A percentile compares a stretch with the other conserved stretches of the same genome.
phyloP scores from a whole-genome alignment of 2,797 vertebrate genomes.

The Phaenicophaeus curvirostris region DNA sequence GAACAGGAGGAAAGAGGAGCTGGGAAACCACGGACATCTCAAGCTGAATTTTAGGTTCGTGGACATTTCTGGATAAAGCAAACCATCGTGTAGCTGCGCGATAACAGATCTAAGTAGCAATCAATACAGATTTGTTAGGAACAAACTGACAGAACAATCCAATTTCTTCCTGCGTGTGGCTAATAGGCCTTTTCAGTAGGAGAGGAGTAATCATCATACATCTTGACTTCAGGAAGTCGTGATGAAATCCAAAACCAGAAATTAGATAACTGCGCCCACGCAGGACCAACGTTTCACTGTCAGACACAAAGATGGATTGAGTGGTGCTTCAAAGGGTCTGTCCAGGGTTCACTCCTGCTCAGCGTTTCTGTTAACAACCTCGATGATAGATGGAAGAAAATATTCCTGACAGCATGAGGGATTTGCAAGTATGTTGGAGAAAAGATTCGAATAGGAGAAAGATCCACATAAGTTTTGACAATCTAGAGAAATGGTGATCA shows the following conservation, averaged over 20 bases:
- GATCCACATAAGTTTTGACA: background rate
- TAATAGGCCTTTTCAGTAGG: background rate
- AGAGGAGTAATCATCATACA: background rate
- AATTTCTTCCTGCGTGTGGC: background rate
- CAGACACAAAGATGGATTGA: background rate
- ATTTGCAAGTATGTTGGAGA: background rate
- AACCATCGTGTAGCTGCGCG: background rate
- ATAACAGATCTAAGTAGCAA: background rate
- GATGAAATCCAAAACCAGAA: constrained; percentile 8
- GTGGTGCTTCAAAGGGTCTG: background rate
- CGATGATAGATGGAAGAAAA: background rate
- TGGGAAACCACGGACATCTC: background rate
- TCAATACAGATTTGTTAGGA: background rate
- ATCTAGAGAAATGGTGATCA: background rate
- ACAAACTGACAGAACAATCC: constrained; percentile 3
- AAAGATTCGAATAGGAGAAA: background rate
- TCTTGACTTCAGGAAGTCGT: background rate
- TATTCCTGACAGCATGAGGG: background rate
- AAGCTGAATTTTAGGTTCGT: background rate
- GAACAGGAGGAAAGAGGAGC: background rate
- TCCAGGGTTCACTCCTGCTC: background rate
- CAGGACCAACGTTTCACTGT: background rate
- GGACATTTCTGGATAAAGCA: background rate
- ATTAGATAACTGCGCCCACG: background rate
- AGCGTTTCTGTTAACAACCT: background rate